Evolutionary conservation across 92 coral and sea anemone species (phyloP).

Genomic region (Zoanthus solanderi): DNA sequence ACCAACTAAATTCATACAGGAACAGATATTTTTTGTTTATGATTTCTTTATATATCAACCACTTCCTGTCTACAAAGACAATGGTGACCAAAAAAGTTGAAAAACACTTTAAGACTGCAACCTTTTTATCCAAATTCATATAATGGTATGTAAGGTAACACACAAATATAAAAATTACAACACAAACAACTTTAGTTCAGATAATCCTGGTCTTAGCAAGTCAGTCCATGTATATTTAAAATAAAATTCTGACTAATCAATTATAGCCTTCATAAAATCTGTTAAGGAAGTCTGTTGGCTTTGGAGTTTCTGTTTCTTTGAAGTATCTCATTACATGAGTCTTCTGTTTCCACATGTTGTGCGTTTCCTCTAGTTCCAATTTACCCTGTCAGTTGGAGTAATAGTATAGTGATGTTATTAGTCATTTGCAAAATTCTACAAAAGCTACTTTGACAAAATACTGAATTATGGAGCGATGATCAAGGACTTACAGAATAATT

Average conservation of each 20-base stretch:
- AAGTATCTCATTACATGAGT: constrained; percentile 98
- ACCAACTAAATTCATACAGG: no score
- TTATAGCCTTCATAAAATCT: constrained; percentile 96
- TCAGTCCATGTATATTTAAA: background rate
- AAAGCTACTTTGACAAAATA: background rate
- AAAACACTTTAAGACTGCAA: no score
- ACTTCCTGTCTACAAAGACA: no score
- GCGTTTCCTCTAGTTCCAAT: constrained; percentile 98
- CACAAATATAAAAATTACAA: background rate
- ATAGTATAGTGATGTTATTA: background rate
- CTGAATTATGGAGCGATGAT: no score
- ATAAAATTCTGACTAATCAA: constrained; percentile 34
- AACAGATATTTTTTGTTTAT: no score
- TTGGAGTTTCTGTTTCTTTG: constrained; percentile 84
- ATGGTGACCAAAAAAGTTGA: no score
- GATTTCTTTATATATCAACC: no score
- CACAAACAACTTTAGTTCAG: background rate
- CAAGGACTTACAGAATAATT: no score
- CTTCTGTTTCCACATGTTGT: constrained; percentile 96
- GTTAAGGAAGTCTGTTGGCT: constrained; percentile 86
- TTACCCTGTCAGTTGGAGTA: constrained; percentile 72
- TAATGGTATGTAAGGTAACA: no score
- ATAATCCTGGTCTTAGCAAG: background rate
- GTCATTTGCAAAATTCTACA: no score
- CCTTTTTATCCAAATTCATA: no score